Evolutionary conservation across 53 echinoderm and acorn worm species (phyloP).

Genomic region (Luidia sarsii): DNA sequence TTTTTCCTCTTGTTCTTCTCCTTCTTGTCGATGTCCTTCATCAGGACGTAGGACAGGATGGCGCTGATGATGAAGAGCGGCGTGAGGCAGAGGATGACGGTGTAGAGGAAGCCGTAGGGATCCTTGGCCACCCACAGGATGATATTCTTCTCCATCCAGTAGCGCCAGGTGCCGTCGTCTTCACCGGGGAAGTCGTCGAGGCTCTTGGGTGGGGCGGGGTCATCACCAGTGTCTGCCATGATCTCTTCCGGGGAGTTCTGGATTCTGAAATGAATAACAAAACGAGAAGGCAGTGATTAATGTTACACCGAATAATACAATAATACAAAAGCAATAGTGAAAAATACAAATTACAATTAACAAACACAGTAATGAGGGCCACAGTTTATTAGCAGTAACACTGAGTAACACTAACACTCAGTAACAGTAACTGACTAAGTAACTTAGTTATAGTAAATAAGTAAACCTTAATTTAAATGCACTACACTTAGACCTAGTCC

Average conservation of each 20-base stretch:
- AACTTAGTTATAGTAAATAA: no score
- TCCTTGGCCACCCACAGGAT: slow-evolving; percentile 90
- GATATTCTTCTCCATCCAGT: slow-evolving; percentile 92
- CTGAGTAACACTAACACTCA: no score
- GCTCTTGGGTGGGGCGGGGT: slow-evolving; percentile 1
- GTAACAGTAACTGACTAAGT: no score
- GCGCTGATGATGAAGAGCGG: slow-evolving; percentile 95
- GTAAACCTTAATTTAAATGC: no score
- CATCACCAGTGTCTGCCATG: slow-evolving; percentile 13
- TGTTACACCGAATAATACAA: neutral
- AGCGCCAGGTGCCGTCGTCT: slow-evolving; percentile 77
- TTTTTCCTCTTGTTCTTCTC: slow-evolving; percentile 95
- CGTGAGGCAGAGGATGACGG: slow-evolving; percentile 84
- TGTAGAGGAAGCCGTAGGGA: slow-evolving; percentile 88
- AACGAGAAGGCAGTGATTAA: neutral
- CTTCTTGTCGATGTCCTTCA: slow-evolving; percentile 96
- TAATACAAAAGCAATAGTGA: no score
- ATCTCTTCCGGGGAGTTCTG: neutral
- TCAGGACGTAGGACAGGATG: slow-evolving; percentile 83
- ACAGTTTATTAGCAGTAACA: no score
- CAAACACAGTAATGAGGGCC: no score
- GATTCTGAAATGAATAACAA: no score
- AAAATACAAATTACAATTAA: no score
- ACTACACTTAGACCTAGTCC: no score
- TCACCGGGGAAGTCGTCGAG: slow-evolving; percentile 36